Evolutionary conservation across 2,888 invertebrate genomes (phyloP).

Genomic region (Drosophila mimica): DNA sequence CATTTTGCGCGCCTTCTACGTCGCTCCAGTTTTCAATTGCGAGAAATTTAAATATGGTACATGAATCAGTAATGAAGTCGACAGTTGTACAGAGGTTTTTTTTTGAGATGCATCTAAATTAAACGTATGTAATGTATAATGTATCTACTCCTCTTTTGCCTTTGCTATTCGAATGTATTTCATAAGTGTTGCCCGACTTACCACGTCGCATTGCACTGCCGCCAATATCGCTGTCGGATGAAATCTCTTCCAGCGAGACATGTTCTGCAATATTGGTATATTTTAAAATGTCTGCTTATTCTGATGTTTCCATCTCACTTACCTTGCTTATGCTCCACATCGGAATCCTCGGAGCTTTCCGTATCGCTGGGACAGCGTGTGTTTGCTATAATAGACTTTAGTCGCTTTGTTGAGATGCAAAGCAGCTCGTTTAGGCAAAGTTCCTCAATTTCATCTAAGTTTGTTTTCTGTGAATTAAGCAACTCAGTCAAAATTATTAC

Average conservation of each 20-base stretch:
- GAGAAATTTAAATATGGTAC: conserved; percentile 76
- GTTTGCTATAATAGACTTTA: conserved; percentile 86
- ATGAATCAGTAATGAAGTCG: conserved; percentile 4
- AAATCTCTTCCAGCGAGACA: conserved; percentile 88
- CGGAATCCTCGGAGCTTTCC: conserved; percentile 84
- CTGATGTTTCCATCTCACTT: not conserved
- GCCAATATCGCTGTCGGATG: conserved; percentile 85
- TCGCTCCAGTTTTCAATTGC: conserved; percentile 70
- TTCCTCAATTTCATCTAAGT: conserved; percentile 87
- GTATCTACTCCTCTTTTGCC: no score
- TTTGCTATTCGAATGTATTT: not conserved
- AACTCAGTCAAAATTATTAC: not conserved
- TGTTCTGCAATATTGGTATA: conserved; percentile 84
- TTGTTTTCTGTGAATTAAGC: conserved; percentile 65
- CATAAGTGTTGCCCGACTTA: conserved; percentile 31
- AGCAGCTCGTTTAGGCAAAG: conserved; percentile 88
- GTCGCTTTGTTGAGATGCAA: conserved; percentile 88
- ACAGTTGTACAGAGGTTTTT: conserved; percentile 40
- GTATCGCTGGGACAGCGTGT: conserved; percentile 84
- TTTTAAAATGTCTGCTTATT: not conserved
- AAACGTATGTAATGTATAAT: conserved; percentile 31
- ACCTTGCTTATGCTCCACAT: conserved; percentile 83
- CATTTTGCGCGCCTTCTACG: conserved; percentile 81
- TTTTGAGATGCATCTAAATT: conserved; percentile 37
- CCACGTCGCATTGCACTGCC: conserved; percentile 59